phyloP scores from a whole-genome alignment of 30 jellyfish, hydroid and myxozoan species.

The Hydra vulgaris region DNA sequence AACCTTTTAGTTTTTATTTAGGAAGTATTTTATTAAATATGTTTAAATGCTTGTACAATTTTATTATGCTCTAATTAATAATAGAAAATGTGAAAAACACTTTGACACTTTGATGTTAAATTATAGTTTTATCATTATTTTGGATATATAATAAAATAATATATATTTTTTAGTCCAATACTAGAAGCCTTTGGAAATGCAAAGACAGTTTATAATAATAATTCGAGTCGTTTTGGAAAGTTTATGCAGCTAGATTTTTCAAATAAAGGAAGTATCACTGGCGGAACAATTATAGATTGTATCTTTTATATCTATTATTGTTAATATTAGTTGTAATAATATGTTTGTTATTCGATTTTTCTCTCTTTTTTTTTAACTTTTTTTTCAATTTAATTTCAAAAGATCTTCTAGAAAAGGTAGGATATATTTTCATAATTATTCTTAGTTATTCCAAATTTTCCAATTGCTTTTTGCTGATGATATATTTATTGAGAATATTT shows the following conservation, averaged over 20 bases:
- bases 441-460: no score
- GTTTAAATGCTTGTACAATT: no score
- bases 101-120: no score
- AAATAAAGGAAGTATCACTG: conserved; percentile 73
- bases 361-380: not conserved
- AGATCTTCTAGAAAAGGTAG: conserved; percentile 8
- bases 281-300: conserved; percentile 96
- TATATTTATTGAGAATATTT: no score
- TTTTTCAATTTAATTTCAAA: not conserved
- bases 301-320: conserved; percentile 55
- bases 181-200: conserved; percentile 99
- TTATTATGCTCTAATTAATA: no score
- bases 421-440: not conserved
- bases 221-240: conserved; percentile 96
- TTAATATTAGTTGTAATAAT: no score
- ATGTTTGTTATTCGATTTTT: not conserved
- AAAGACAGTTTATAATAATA: conserved; percentile 81
- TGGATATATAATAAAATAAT: no score
- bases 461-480: no score
- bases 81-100: no score
- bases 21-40: no score
- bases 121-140: no score
- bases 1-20: no score
- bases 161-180: conserved; percentile 67
- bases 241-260: conserved; percentile 72